Conservation (phyloP, 2,888 invertebrate genomes). For the Drosophila anomelani region DNA sequence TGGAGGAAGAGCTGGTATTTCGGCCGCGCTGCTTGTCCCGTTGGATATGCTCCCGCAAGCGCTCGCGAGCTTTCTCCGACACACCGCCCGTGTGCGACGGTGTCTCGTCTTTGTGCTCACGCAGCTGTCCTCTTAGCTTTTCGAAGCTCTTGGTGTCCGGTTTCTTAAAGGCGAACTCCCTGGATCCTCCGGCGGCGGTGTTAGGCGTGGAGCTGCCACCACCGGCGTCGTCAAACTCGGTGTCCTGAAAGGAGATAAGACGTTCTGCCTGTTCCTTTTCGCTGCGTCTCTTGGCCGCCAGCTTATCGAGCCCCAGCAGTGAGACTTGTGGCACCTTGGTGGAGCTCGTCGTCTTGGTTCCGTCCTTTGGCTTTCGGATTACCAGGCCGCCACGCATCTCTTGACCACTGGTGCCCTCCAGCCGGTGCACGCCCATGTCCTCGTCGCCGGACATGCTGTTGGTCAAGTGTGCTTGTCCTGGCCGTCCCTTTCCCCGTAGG, state of each 20-base stretch:
- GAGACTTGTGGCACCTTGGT: slow-evolving; percentile 92
- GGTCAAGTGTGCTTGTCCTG: slow-evolving; percentile 11
- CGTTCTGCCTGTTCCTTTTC: slow-evolving; percentile 87
- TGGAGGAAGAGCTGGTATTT: slow-evolving; percentile 5
- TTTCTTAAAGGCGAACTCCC: slow-evolving; percentile 83
- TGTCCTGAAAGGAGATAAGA: slow-evolving; percentile 88
- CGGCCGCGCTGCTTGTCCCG: slow-evolving; percentile 81
- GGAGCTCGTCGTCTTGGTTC: slow-evolving; percentile 80
- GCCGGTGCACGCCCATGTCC: slow-evolving; percentile 87
- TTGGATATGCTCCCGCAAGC: slow-evolving; percentile 89
- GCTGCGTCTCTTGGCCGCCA: slow-evolving; percentile 91
- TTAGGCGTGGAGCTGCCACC: slow-evolving; percentile 57
- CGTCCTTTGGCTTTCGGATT: slow-evolving; percentile 87
- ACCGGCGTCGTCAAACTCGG: slow-evolving; percentile 85
- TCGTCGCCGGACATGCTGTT: slow-evolving; percentile 68
- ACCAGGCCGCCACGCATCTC: slow-evolving; percentile 89
- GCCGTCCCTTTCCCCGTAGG: neutral
- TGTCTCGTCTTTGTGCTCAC: slow-evolving; percentile 93
- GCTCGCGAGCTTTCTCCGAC: slow-evolving; percentile 88
- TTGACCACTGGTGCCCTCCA: slow-evolving; percentile 88
- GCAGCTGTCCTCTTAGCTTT: slow-evolving; percentile 88
- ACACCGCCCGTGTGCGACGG: slow-evolving; percentile 98
- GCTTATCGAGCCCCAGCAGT: slow-evolving; percentile 92
- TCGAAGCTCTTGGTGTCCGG: slow-evolving; percentile 82
- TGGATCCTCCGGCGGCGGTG: slow-evolving; percentile 31